These are phyloP conservation scores for Melanotaenia boesemani DNA, from an alignment of 2,797 vertebrate genomes.

Conservation along the genomic window DNA sequence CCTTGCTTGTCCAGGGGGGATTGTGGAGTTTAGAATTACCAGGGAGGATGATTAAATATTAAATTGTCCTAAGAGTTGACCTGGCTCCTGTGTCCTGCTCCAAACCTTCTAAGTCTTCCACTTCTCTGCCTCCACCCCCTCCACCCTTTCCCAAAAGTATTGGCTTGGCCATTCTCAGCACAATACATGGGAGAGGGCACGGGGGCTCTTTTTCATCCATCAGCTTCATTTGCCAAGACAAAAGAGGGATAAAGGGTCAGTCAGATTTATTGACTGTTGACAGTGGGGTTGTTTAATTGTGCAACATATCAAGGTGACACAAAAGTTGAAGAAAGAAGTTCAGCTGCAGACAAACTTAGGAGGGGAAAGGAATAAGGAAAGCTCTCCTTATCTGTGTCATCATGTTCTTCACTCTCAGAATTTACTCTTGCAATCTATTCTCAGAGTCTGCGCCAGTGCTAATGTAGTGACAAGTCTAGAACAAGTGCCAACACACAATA, in stretches of 20 bases:
- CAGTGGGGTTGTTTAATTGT: constrained; percentile 45
- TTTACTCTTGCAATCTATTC: neutral
- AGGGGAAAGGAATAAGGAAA: neutral
- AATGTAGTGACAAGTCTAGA: too few relatives aligned
- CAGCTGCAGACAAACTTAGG: constrained; percentile 7
- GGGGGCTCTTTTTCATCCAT: constrained; percentile 63
- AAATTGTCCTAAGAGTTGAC: constrained; percentile 78
- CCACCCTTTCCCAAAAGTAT: constrained; percentile 50
- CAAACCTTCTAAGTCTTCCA: constrained; percentile 22
- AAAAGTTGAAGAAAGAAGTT: constrained; percentile 46
- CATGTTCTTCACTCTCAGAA: neutral
- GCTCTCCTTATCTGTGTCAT: too few relatives aligned
- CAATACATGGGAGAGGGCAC: constrained; percentile 59
- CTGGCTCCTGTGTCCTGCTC: constrained; percentile 49
- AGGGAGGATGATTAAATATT: constrained; percentile 81
- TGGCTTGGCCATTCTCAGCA: constrained; percentile 51
- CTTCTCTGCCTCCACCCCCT: constrained; percentile 9
- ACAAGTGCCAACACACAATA: too few relatives aligned
- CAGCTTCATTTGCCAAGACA: constrained; percentile 72
- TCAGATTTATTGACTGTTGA: constrained; percentile 67
- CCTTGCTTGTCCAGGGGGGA: constrained; percentile 40
- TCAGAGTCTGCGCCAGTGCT: neutral
- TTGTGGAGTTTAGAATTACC: constrained; percentile 74
- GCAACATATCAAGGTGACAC: constrained; percentile 69
- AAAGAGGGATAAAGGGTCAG: constrained; percentile 44